phyloP scores from a whole-genome alignment of 2,888 invertebrate genomes.

The Anoncus sp. region DNA sequence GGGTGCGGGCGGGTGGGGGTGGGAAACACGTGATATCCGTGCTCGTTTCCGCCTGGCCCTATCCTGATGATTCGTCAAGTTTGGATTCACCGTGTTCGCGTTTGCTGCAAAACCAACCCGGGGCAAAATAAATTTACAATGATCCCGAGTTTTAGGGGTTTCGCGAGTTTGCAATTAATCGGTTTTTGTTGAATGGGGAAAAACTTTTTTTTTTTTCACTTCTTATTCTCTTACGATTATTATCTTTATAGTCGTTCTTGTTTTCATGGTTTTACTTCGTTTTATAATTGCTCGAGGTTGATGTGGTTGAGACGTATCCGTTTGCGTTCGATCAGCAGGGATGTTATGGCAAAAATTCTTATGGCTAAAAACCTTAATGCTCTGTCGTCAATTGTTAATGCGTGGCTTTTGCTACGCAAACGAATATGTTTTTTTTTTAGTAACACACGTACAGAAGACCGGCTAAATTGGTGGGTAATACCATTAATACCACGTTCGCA shows the following conservation, averaged over 20 bases:
- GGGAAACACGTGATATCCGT: constrained; percentile 64
- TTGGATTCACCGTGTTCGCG: constrained; percentile 60
- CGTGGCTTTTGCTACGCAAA: neutral
- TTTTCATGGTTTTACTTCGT: constrained; percentile 30
- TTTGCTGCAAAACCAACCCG: constrained; percentile 53
- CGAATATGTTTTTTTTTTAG: neutral
- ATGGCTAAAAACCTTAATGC: neutral
- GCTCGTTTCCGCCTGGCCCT: constrained; percentile 66
- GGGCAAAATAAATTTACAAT: constrained; percentile 61
- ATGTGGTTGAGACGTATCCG: neutral
- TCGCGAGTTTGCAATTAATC: constrained; percentile 56
- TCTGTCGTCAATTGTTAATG: no score
- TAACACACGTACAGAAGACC: no score
- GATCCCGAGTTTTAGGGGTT: constrained; percentile 58
- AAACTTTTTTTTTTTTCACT: constrained; percentile 45
- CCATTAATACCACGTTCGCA: neutral
- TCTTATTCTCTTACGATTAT: constrained; percentile 49
- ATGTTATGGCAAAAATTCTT: neutral
- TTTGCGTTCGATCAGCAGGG: neutral
- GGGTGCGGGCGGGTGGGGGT: constrained; percentile 16
- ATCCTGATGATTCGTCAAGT: constrained; percentile 66
- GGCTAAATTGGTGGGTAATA: neutral
- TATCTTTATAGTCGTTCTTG: constrained; percentile 51
- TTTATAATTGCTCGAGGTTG: neutral
- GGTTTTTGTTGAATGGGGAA: constrained; percentile 41